These are phyloP conservation scores for Burhinus bistriatus DNA, from an alignment of 2,113 vertebrate species.

Conservation along the genomic window DNA sequence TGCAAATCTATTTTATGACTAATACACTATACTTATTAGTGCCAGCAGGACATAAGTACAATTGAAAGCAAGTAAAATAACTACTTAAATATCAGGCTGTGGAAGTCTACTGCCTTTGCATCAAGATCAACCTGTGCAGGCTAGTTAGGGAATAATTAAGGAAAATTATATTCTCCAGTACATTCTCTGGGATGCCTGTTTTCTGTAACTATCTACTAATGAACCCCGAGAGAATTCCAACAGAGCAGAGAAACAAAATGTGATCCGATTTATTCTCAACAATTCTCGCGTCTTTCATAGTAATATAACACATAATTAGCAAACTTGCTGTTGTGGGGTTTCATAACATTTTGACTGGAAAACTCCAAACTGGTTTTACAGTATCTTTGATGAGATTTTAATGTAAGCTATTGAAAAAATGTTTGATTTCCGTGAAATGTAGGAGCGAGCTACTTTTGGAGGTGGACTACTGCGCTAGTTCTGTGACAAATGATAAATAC, in stretches of 20 bases:
- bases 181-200: constrained; percentile 23
- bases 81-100: background rate
- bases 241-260: constrained; percentile 48
- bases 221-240: constrained; percentile 48
- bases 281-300: constrained; percentile 33
- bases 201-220: constrained; percentile 59
- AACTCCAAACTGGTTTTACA: background rate
- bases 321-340: background rate
- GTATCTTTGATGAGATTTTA: background rate
- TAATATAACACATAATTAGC: constrained; percentile 25
- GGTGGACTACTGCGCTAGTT: background rate
- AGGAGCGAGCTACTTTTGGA: background rate
- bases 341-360: constrained; percentile 48
- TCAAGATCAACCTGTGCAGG: background rate
- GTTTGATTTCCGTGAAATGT: background rate
- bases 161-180: constrained; percentile 20
- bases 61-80: background rate
- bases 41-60: background rate
- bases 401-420: background rate
- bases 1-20: background rate
- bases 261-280: constrained; percentile 33
- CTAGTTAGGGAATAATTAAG: constrained; percentile 63
- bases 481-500: background rate
- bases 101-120: background rate
- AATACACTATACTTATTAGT: background rate